phyloP scores from a whole-genome alignment of 2,113 vertebrate species.

The Diadophis punctatus region DNA sequence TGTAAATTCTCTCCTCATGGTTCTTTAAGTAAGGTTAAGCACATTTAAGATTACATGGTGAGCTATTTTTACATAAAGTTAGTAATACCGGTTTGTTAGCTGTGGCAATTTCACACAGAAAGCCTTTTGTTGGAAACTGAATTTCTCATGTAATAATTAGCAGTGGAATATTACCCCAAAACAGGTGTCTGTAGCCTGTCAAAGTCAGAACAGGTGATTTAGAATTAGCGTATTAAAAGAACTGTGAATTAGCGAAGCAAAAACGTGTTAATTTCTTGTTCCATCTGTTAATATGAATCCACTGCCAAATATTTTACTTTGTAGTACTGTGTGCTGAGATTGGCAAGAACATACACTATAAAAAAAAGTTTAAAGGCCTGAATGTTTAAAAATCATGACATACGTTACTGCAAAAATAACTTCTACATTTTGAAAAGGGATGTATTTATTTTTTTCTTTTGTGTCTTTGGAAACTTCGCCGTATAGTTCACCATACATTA shows the following conservation, averaged over 20 bases:
- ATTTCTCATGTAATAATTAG: slow-evolving; percentile 98
- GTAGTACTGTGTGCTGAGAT: slow-evolving; percentile 84
- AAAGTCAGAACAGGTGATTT: slow-evolving; percentile 92
- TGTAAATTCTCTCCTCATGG: slow-evolving; percentile 35
- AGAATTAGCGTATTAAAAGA: slow-evolving; percentile 92
- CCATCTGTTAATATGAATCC: slow-evolving; percentile 99
- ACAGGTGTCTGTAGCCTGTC: slow-evolving; percentile 98
- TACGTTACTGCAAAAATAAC: slow-evolving; percentile 83
- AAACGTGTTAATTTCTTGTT: slow-evolving; percentile 99
- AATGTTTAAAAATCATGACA: slow-evolving; percentile 85
- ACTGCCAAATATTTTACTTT: slow-evolving; percentile 96
- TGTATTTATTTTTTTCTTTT: slow-evolving; percentile 73
- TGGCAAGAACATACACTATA: slow-evolving; percentile 87
- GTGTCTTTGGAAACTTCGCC: slow-evolving; percentile 74
- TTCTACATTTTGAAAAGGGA: slow-evolving; percentile 75
- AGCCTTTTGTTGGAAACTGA: slow-evolving; percentile 82
- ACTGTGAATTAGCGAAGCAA: slow-evolving; percentile 93
- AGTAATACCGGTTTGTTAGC: slow-evolving; percentile 85
- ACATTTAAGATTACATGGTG: slow-evolving; percentile 65
- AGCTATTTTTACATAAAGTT: slow-evolving; percentile 70
- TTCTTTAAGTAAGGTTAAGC: slow-evolving; percentile 60
- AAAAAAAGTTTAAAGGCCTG: slow-evolving; percentile 83
- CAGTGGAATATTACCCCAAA: slow-evolving; percentile 92
- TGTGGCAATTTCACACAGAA: slow-evolving; percentile 86
- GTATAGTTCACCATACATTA: slow-evolving; percentile 64